phyloP scores from a whole-genome alignment of 2,113 vertebrate species.

The Isichthys henryi region DNA sequence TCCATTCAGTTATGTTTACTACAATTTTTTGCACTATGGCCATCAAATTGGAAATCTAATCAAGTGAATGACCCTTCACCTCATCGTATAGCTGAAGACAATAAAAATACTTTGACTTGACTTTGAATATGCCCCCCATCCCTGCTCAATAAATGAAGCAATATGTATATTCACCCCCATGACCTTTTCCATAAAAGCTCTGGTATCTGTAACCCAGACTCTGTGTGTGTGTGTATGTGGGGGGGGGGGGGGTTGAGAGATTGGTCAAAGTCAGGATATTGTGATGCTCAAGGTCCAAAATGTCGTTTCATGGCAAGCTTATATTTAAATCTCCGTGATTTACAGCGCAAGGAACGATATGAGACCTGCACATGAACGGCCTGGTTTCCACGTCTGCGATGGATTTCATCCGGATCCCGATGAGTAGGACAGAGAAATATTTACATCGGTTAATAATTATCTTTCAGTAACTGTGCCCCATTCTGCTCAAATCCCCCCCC shows the following conservation, averaged over 20 bases:
- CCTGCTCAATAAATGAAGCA: not conserved
- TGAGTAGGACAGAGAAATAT: not conserved
- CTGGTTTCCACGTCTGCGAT: not conserved
- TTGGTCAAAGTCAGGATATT: not conserved
- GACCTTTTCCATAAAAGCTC: constrained; percentile 8
- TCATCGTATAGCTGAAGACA: not conserved
- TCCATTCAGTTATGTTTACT: not conserved
- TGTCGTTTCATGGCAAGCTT: not conserved
- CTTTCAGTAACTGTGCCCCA: not conserved
- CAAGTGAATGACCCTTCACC: not conserved
- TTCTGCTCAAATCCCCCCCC: not conserved
- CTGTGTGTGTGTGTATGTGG: not conserved
- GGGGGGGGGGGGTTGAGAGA: not conserved
- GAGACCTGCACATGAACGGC: not conserved
- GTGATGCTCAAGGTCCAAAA: not conserved
- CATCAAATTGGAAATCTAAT: not conserved
- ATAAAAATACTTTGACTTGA: not conserved
- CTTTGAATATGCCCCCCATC: not conserved
- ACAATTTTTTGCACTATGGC: not conserved
- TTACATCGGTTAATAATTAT: not conserved
- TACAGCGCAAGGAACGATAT: constrained; percentile 2
- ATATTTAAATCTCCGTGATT: constrained; percentile 33
- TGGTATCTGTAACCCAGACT: not conserved
- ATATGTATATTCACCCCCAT: not conserved
- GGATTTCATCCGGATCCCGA: not conserved